Percentiles rank a stretch among this genome's conserved stretches.
Evolutionary conservation across 2,113 vertebrate genomes (phyloP).

Genomic region (Xenopus borealis): DNA sequence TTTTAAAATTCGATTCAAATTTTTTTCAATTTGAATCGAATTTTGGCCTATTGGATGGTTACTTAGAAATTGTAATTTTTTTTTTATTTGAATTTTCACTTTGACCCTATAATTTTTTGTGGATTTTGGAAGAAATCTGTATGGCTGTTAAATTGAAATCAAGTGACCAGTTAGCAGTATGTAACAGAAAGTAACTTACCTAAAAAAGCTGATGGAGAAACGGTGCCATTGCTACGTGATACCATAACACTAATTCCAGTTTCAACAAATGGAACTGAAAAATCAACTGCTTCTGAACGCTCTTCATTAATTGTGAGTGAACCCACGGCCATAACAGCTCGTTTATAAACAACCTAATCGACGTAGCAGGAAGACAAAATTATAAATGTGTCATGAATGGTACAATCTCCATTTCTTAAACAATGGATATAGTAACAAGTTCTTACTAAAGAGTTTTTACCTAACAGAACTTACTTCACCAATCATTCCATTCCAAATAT

Average conservation of each 20-base stretch:
- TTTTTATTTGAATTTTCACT: no score
- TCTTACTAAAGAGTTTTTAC: slow-evolving; percentile 36
- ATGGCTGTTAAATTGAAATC: no score
- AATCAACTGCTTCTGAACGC: slow-evolving; percentile 96
- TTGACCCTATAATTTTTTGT: no score
- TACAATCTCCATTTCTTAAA: background rate
- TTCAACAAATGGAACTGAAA: slow-evolving; percentile 97
- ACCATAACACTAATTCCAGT: slow-evolving; percentile 99
- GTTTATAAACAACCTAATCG: slow-evolving; percentile 88
- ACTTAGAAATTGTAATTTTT: no score
- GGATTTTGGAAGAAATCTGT: no score
- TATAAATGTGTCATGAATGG: background rate
- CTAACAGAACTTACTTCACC: slow-evolving; percentile 82
- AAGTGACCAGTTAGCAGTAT: no score
- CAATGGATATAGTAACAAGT: background rate
- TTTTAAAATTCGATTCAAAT: no score
- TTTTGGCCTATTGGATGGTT: no score
- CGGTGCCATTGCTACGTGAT: slow-evolving; percentile 96
- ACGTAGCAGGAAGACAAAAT: background rate
- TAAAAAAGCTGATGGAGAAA: slow-evolving; percentile 94
- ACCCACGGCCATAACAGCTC: slow-evolving; percentile 96
- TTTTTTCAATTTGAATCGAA: no score
- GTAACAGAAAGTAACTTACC: slow-evolving; percentile 62
- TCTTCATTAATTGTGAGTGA: slow-evolving; percentile 98
- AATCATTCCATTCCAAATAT: slow-evolving; percentile 98